These are phyloP conservation scores for Rhingia rostrata DNA, from an alignment of 2,888 invertebrate species.

Conservation along the genomic window DNA sequence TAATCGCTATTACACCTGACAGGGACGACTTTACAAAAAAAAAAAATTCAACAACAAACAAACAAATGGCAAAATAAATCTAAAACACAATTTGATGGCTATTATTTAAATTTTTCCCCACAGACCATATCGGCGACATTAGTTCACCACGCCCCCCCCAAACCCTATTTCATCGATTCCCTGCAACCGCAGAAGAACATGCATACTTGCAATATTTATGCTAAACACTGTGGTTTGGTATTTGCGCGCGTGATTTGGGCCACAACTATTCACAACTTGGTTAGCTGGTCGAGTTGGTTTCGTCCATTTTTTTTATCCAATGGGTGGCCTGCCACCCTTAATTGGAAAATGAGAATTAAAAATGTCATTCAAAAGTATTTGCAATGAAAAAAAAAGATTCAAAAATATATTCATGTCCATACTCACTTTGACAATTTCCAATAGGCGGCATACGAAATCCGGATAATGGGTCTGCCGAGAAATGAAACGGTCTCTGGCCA, in stretches of 20 bases:
- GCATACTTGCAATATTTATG: conserved; percentile 76
- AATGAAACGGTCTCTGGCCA: conserved; percentile 93
- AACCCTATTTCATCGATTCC: conserved; percentile 12
- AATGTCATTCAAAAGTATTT: too few species aligned
- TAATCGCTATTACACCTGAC: conserved; percentile 3
- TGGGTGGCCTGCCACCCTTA: not conserved
- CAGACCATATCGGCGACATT: conserved; percentile 17
- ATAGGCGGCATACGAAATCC: conserved; percentile 95
- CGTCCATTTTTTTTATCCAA: conserved; percentile 36
- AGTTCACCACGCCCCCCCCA: conserved; percentile 9
- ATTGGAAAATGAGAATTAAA: not conserved
- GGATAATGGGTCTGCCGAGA: conserved; percentile 93
- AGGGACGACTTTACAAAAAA: not conserved
- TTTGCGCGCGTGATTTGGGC: conserved; percentile 75
- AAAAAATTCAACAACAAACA: not conserved
- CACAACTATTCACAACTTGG: conserved; percentile 75
- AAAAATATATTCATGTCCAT: conserved; percentile 68
- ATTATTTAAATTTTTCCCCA: conserved; percentile 2
- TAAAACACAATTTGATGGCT: conserved; percentile 53
- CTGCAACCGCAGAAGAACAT: conserved; percentile 71
- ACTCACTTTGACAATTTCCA: conserved; percentile 95
- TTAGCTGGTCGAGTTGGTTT: conserved; percentile 69
- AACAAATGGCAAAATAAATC: conserved; percentile 2
- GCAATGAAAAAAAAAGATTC: not conserved
- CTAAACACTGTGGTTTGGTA: conserved; percentile 76